Conservation (phyloP, 2,113 vertebrate genomes). For the Larimichthys polyactis region DNA sequence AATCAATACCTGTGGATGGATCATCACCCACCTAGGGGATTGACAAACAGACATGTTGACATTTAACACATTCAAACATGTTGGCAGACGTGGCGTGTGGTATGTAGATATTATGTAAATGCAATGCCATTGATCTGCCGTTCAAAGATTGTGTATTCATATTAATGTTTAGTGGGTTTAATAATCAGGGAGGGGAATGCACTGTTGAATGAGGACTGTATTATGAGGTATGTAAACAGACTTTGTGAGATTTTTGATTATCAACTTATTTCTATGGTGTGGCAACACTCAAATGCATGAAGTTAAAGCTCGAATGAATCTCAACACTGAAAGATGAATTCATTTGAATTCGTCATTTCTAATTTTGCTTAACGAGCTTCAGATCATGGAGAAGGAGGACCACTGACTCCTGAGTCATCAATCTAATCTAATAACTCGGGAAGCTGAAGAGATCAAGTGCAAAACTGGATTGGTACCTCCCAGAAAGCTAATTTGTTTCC, state of each 20-base stretch:
- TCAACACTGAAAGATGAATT: conserved; percentile 1
- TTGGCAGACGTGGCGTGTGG: not conserved
- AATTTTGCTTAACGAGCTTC: conserved; percentile 28
- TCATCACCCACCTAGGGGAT: conserved; percentile 91
- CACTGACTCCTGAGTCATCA: conserved; percentile 1
- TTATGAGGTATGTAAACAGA: not conserved
- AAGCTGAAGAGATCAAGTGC: conserved; percentile 34
- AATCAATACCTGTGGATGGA: conserved; percentile 93
- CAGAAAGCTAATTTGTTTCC: conserved; percentile 53
- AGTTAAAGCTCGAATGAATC: not conserved
- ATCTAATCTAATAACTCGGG: conserved; percentile 31
- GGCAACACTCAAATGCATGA: conserved; percentile 1
- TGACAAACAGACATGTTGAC: conserved; percentile 6
- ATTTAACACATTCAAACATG: conserved; percentile 3
- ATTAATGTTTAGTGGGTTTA: not conserved
- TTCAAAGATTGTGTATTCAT: conserved; percentile 1
- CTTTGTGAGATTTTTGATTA: not conserved
- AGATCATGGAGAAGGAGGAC: conserved; percentile 3
- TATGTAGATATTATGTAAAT: conserved; percentile 14
- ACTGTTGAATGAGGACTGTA: not conserved
- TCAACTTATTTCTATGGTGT: not conserved
- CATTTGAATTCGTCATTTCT: conserved; percentile 11
- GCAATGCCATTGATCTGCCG: not conserved
- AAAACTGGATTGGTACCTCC: conserved; percentile 39
- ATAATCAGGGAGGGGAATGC: not conserved